These are phyloP conservation scores for Drosophila pegasa DNA, from an alignment of 2,888 invertebrate species.

Conservation along the genomic window DNA sequence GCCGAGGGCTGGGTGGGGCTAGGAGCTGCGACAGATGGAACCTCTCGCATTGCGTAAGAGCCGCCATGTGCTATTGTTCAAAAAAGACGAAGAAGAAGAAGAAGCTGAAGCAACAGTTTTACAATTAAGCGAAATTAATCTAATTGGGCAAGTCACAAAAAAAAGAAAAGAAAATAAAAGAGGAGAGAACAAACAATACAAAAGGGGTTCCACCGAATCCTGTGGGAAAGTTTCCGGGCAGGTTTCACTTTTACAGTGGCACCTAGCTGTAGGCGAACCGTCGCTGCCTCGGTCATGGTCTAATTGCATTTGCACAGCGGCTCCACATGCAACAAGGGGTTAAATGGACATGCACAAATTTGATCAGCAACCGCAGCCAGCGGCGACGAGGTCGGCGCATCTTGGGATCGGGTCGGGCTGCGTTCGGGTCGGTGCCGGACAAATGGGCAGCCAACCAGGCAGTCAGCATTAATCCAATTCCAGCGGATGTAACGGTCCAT, in stretches of 20 bases:
- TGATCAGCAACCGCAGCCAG: slow-evolving; percentile 44
- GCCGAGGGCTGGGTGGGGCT: slow-evolving; percentile 2
- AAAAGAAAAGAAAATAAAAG: not conserved
- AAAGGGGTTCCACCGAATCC: slow-evolving; percentile 59
- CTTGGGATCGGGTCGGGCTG: not conserved
- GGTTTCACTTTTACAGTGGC: slow-evolving; percentile 45
- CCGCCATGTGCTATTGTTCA: slow-evolving; percentile 39
- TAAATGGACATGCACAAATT: slow-evolving; percentile 75
- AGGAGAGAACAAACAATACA: not conserved
- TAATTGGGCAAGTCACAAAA: slow-evolving; percentile 38
- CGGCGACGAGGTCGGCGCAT: not conserved
- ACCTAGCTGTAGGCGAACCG: slow-evolving; percentile 16
- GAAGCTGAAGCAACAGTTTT: slow-evolving; percentile 22
- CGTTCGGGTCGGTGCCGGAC: slow-evolving; percentile 1
- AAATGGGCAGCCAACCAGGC: slow-evolving; percentile 40
- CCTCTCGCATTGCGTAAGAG: slow-evolving; percentile 61
- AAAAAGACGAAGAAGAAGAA: slow-evolving; percentile 24
- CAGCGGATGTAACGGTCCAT: slow-evolving; percentile 83
- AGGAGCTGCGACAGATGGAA: slow-evolving; percentile 8
- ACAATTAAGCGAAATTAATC: slow-evolving; percentile 67
- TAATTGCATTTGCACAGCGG: slow-evolving; percentile 71
- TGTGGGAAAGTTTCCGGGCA: slow-evolving; percentile 62
- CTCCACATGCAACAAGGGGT: slow-evolving; percentile 64
- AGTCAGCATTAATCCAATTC: slow-evolving; percentile 70
- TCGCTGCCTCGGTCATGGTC: slow-evolving; percentile 75